Evolutionary conservation across 2,113 vertebrate species (phyloP).

Genomic region (Climacteris rufus): DNA sequence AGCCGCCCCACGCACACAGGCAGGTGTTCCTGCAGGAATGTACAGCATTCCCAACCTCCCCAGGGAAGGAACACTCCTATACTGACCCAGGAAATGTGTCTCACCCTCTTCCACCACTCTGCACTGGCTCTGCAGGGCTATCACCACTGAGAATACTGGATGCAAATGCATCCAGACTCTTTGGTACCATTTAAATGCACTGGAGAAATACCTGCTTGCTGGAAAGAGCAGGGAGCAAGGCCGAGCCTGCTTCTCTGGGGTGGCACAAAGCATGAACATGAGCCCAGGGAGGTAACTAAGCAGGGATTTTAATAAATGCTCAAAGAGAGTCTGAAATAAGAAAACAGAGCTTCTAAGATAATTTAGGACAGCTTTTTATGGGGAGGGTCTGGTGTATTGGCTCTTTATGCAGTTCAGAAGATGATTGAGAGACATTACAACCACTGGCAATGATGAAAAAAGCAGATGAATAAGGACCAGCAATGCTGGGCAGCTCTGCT

Average conservation of each 20-base stretch:
- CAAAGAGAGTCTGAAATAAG: neutral
- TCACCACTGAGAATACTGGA: fast-evolving
- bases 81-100: neutral
- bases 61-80: neutral
- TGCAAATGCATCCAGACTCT: neutral
- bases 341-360: neutral
- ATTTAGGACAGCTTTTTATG: neutral
- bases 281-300: neutral
- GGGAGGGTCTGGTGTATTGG: neutral
- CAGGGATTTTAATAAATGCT: neutral
- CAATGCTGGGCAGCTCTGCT: neutral
- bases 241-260: neutral
- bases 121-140: neutral
- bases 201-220: neutral
- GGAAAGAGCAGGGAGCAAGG: neutral
- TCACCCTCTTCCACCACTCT: neutral
- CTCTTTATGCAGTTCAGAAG: neutral
- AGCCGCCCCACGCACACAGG: neutral
- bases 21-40: neutral
- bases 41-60: fast-evolving
- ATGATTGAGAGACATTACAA: neutral
- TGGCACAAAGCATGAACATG: neutral
- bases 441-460: neutral
- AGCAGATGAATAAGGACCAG: neutral
- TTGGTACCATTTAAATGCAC: fast-evolving